A percentile compares a stretch with the other conserved stretches of the same genome.
Conservation (phyloP, 2,113 vertebrate species). For the Australoheros scitulus region DNA sequence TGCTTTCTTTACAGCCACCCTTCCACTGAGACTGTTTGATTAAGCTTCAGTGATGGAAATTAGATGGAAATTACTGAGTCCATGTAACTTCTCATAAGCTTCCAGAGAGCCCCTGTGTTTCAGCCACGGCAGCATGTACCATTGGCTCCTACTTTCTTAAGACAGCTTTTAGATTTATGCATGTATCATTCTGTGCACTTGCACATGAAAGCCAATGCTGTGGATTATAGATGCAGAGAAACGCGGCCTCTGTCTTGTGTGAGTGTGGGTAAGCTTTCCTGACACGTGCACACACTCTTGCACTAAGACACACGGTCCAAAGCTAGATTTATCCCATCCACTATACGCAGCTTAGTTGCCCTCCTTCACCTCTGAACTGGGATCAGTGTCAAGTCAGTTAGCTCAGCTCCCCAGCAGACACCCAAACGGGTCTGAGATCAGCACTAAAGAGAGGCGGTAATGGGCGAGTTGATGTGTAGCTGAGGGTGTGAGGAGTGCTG, state of each 20-base stretch:
- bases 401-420: conserved; percentile 9
- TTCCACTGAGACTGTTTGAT: too few relatives aligned
- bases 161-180: conserved; percentile 44
- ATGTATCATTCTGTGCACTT: conserved; percentile 7
- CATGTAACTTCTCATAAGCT: background rate
- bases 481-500: conserved; percentile 34
- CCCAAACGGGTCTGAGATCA: conserved; percentile 30
- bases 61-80: background rate
- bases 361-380: conserved; percentile 45
- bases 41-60: too few relatives aligned
- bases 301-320: conserved; percentile 10
- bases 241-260: conserved; percentile 34
- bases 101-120: conserved; percentile 25
- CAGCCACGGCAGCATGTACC: background rate
- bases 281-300: conserved; percentile 20
- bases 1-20: too few relatives aligned
- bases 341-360: conserved; percentile 2
- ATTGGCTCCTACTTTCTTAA: conserved; percentile 11
- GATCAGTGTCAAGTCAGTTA: conserved; percentile 37
- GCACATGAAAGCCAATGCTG: conserved; percentile 6
- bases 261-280: conserved; percentile 33
- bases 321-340: conserved; percentile 39
- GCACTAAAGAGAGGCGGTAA: background rate
- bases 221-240: conserved; percentile 46
- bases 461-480: conserved; percentile 16